Evolutionary conservation across 2,888 invertebrate genomes (phyloP).

Genomic region (Tetranychus truncatus): DNA sequence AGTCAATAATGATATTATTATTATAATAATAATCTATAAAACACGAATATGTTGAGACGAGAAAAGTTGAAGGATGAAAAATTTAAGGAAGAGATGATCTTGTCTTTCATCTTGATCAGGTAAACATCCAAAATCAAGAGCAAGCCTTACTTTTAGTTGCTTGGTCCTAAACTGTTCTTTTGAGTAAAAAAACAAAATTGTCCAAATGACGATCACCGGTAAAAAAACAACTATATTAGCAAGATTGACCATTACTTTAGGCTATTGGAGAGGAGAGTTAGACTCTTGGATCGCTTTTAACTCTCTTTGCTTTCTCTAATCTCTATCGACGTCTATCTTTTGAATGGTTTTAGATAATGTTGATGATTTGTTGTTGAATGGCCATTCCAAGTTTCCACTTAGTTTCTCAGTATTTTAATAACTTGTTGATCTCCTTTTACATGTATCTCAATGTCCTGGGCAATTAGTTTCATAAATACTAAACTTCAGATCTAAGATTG

Average conservation of each 20-base stretch:
- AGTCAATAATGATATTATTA: not conserved
- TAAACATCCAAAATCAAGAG: not conserved
- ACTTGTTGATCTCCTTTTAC: not conserved
- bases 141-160: too few relatives aligned
- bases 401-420: not conserved
- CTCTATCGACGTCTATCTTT: too few relatives aligned
- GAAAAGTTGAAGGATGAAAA: not conserved
- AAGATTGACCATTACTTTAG: not conserved
- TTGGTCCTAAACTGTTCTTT: not conserved
- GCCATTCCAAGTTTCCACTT: too few relatives aligned
- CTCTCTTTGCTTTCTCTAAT: too few relatives aligned
- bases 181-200: not conserved
- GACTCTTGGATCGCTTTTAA: too few relatives aligned
- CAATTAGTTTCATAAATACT: not conserved
- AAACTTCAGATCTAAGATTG: not conserved
- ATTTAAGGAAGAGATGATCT: not conserved
- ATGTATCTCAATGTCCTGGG: not conserved
- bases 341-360: not conserved
- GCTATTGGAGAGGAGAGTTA: not conserved
- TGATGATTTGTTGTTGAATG: not conserved
- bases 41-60: not conserved
- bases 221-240: not conserved
- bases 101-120: not conserved
- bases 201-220: not conserved
- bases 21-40: not conserved